Percentiles rank a stretch among this genome's conserved stretches.
Evolutionary conservation across 2,797 vertebrate genomes (phyloP).

Genomic region (Darevskia mixta): DNA sequence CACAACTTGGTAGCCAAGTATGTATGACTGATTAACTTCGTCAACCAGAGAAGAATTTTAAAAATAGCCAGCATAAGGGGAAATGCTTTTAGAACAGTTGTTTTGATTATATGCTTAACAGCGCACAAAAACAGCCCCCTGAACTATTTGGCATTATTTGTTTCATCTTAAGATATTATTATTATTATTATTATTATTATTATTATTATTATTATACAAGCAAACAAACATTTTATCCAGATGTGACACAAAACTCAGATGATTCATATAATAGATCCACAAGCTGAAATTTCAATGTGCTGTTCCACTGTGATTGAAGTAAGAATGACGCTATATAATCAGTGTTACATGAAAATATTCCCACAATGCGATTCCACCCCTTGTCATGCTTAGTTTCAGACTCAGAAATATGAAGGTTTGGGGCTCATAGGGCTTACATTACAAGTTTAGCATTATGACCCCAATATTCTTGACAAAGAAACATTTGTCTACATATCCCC

Average conservation of each 20-base stretch:
- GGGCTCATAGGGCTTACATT: neutral
- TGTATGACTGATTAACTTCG: neutral
- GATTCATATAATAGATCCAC: neutral
- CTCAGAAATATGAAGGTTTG: neutral
- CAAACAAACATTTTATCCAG: neutral
- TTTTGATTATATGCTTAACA: accelerated
- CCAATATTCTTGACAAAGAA: too few species aligned
- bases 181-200: too few species aligned
- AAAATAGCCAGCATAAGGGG: neutral
- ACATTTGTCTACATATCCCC: too few species aligned
- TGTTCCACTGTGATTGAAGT: neutral
- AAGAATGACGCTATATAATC: neutral
- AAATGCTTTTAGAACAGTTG: slow-evolving; percentile 6
- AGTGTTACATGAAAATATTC: neutral
- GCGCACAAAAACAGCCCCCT: neutral
- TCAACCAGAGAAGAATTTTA: accelerated
- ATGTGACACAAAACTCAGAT: neutral
- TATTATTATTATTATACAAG: neutral
- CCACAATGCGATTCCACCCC: neutral
- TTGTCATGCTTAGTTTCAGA: neutral
- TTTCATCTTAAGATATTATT: neutral
- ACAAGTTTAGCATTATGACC: neutral
- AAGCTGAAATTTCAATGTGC: neutral
- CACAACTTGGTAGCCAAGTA: neutral
- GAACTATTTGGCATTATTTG: slow-evolving; percentile 1